Conservation (phyloP, 2,797 vertebrate species). For the Aldrovandia affinis region DNA sequence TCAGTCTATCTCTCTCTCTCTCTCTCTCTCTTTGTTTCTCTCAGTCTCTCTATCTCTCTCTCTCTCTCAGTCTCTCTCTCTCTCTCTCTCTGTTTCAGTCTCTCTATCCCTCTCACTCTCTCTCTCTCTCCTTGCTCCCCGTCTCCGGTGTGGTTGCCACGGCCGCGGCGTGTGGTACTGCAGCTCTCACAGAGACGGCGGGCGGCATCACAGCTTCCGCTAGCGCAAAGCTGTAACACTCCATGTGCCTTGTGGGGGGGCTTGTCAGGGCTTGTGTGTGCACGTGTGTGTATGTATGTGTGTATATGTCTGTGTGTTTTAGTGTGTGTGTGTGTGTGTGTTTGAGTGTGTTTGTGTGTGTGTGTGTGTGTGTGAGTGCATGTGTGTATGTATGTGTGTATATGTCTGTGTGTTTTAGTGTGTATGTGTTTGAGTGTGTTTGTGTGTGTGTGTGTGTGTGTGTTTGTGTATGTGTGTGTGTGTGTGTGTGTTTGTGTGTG, state of each 20-base stretch:
- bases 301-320: no score
- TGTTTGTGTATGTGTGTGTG: not conserved
- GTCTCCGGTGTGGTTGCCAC: slow-evolving; percentile 71
- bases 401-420: not conserved
- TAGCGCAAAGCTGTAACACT: no score
- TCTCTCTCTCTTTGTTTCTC: no score
- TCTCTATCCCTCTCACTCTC: slow-evolving; percentile 23
- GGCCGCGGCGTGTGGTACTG: slow-evolving; percentile 82
- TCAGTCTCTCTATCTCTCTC: no score
- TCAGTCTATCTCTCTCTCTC: no score
- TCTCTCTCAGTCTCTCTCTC: slow-evolving; percentile 14
- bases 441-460: not conserved
- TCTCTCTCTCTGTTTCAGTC: slow-evolving; percentile 29
- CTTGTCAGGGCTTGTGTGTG: no score
- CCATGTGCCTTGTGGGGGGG: no score
- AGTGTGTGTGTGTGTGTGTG: no score
- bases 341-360: no score
- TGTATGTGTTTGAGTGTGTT: not conserved
- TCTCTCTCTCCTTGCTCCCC: slow-evolving; percentile 9
- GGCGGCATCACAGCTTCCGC: no score
- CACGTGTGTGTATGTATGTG: no score
- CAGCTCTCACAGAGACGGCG: slow-evolving; percentile 52
- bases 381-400: not conserved
- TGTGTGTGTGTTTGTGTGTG: not conserved
- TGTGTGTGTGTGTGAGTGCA: not conserved